Base-by-base conservation (phyloP, 2,113 vertebrate genomes). In the Pachyramphus minor region DNA sequence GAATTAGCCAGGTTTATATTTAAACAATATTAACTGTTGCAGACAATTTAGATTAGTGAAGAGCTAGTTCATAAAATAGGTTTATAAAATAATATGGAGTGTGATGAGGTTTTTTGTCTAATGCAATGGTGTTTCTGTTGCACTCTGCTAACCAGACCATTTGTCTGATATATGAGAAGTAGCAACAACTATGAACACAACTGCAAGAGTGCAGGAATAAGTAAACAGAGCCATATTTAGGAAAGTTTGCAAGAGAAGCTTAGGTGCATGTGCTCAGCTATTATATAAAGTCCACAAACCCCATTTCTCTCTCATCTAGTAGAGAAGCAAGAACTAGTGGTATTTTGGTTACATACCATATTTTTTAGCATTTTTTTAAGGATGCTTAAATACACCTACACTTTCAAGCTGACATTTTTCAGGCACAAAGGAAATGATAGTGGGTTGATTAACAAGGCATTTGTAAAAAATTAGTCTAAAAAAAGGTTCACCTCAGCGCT, bases 1-100 rank as follows among this genome's bases (percentile, higher is more conserved):
- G 90, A 86, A 90, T 88, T 93, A 94, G 8, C 17, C 50, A 59
- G 55, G 30, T 66, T 85, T 94, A 44, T 88, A 68, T 80, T 93
- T 71, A 84, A 87, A 83, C 50, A 79, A 39, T 58, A 91, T 88
- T 83, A 80, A 91, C 55, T 55, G 42, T 27, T 63, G 52, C 42
- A 74, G 68, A 59, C 11, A 55, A 66, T 69, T 76, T 68, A 63
- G 27, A 74, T 71, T 71, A 85, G 53, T 60, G 35, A 94, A 59
- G 55, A 83, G 14, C 18, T 69, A 52, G 23, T 55, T 72, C 15
- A 73, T 71, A 50, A 83, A 5, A 67, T 17, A 24, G 18, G 18
- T 73, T 90, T 92, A 66, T 72, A 62, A 94, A 86, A 77, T 53
- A 90, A 45, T 7, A 5, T 28, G 27, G 24, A 79, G 8, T n/a